These are phyloP conservation scores for Callospermophilus lateralis DNA, from an alignment of 2,113 vertebrate genomes.

Conservation along the genomic window DNA sequence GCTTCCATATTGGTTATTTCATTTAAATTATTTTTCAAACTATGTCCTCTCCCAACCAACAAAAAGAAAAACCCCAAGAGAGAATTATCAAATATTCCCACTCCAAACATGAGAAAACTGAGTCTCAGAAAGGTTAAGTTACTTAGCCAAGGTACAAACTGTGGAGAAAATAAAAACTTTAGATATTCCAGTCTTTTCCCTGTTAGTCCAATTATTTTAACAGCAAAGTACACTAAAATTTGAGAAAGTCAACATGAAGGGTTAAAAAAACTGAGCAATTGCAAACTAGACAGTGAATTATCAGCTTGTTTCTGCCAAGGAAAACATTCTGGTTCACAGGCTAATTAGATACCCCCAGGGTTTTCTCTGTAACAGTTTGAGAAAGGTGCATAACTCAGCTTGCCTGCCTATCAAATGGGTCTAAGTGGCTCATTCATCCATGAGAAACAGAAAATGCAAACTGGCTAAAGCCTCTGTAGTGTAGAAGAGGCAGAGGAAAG, in stretches of 20 bases:
- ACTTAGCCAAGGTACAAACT: background rate
- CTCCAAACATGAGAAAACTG: background rate
- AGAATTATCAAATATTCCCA: background rate
- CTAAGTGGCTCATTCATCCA: background rate
- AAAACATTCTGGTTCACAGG: background rate
- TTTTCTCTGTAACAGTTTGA: background rate
- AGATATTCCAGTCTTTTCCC: background rate
- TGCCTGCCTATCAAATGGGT: conserved; percentile 8
- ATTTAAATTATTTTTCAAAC: conserved; percentile 22
- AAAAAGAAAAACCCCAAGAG: background rate
- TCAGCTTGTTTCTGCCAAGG: background rate
- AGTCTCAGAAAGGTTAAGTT: background rate
- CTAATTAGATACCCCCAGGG: background rate
- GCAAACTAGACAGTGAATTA: background rate
- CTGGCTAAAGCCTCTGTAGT: background rate
- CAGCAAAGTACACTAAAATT: background rate
- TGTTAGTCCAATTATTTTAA: background rate
- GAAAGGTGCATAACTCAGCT: background rate
- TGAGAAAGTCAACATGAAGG: background rate
- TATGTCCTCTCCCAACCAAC: background rate
- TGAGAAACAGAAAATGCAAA: background rate
- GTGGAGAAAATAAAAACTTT: background rate
- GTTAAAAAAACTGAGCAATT: background rate
- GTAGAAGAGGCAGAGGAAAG: background rate
- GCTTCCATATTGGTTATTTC: background rate